Evolutionary conservation across 2,888 invertebrate species (phyloP), one percentile per base, ranked within the genome.

Genomic region (Tipula unca): DNA sequence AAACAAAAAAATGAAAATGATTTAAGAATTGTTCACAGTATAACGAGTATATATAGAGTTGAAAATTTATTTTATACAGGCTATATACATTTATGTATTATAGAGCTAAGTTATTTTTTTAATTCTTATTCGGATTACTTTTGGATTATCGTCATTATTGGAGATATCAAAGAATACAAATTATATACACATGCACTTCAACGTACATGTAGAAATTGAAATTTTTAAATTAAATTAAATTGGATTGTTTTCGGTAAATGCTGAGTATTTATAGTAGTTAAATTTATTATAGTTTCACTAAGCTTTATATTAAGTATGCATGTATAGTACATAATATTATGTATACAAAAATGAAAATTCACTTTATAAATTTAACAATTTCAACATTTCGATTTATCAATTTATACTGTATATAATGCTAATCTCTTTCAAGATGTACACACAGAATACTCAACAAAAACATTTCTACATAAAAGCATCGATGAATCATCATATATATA

Each of bases 191-290:
- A 42, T 42, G 14, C 13, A 42, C 14, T 17, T 17, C 1, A 54
- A 54, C 48, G 48, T 48, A 54, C 54, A 54, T 54, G 20, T 25
- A 54, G 8, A 54, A 54, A 69, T 69, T 69, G 69, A 69, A 69
- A 69, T 69, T 48, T 69, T 69, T n/a, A n/a, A n/a, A 69, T 69
- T 69, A 69, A 69, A 69, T 25, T 69, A 69, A 69, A 69, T 69
- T 69, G 69, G 69, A 69, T 69, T 69, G 69, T 69, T 69, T 69
- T 69, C 69, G 69, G 69, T 25, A 25, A 25, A 5, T 69, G 69
- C 69, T 69, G 69, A 69, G 69, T 25, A 69, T 69, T 69, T 69
- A 32, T 32, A 32, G 10, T 54, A 69, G 69, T 25, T 25, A 69
- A 69, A 69, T 25, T 25, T 25, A 69, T 48, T 48, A 17, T 48